These are phyloP conservation scores for Criorhina ranunculi DNA, from an alignment of 2,888 invertebrate species.

Conservation along the genomic window DNA sequence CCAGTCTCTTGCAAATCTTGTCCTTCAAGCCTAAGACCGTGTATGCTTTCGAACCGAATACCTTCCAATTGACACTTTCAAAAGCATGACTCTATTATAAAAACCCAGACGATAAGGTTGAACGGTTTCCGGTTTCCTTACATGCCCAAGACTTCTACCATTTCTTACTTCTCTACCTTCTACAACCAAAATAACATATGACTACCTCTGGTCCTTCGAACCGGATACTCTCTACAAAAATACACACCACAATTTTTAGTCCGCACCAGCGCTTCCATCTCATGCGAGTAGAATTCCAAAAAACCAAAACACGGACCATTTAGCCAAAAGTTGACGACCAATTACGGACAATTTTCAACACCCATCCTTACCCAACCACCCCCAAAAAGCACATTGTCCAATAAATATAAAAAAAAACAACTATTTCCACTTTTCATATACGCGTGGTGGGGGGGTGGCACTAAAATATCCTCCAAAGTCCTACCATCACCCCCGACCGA, in stretches of 20 bases:
- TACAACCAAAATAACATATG: too few species aligned
- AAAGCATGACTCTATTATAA: too few species aligned
- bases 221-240: not conserved
- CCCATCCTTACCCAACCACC: not conserved
- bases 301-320: conserved; percentile 33
- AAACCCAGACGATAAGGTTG: too few species aligned
- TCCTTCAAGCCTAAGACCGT: too few species aligned
- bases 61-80: too few species aligned
- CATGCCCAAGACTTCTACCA: too few species aligned
- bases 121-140: too few species aligned
- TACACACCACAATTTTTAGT: not conserved
- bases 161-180: too few species aligned
- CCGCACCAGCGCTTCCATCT: not conserved
- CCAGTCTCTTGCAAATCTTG: too few species aligned
- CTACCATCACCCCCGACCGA: conserved; percentile 17
- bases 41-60: too few species aligned
- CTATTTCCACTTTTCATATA: conserved; percentile 66
- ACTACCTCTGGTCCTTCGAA: not conserved
- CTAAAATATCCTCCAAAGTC: conserved; percentile 47
- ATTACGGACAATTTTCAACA: conserved; percentile 42
- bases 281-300: conserved; percentile 19
- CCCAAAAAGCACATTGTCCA: conserved; percentile 31
- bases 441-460: conserved; percentile 1
- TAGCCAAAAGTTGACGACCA: conserved; percentile 35
- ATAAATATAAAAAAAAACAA: conserved; percentile 53